Conservation (phyloP, 2,888 invertebrate species). For the Nymphalis c-album region DNA sequence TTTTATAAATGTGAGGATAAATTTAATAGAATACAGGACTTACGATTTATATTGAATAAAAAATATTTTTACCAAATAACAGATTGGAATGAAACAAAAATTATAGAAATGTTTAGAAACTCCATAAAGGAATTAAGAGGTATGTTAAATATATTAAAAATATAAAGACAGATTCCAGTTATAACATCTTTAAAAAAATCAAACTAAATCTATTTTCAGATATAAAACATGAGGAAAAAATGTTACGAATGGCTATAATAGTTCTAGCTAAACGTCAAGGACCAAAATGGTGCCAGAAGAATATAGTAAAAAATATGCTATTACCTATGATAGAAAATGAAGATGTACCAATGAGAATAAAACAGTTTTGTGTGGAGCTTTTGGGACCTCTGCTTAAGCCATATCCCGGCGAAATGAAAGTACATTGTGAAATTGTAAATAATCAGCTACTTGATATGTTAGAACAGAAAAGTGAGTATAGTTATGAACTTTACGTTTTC, state of each 20-base stretch:
- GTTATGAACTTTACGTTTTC: background rate
- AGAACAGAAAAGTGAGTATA: conserved; percentile 60
- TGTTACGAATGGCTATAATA: conserved; percentile 61
- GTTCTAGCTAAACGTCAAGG: conserved; percentile 71
- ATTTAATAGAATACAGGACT: conserved; percentile 57
- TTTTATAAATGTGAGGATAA: conserved; percentile 70
- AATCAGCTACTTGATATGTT: conserved; percentile 61
- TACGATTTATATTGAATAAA: conserved; percentile 56
- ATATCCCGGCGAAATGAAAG: conserved; percentile 68
- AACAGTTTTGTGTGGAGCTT: conserved; percentile 61
- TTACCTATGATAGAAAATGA: conserved; percentile 61
- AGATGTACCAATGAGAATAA: conserved; percentile 47
- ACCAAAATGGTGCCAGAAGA: conserved; percentile 68
- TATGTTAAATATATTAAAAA: conserved; percentile 40
- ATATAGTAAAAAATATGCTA: conserved; percentile 64
- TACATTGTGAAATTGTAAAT: conserved; percentile 64
- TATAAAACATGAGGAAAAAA: conserved; percentile 55
- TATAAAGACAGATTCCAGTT: background rate
- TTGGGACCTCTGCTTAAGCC: conserved; percentile 70
- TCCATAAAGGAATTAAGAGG: conserved; percentile 60
- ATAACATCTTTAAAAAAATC: background rate
- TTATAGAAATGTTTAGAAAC: conserved; percentile 62
- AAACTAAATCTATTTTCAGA: conserved; percentile 50
- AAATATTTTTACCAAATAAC: conserved; percentile 65
- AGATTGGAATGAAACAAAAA: conserved; percentile 68